Evolutionary conservation across 2,888 invertebrate species (phyloP).

Genomic region (Phytoseiulus persimilis): DNA sequence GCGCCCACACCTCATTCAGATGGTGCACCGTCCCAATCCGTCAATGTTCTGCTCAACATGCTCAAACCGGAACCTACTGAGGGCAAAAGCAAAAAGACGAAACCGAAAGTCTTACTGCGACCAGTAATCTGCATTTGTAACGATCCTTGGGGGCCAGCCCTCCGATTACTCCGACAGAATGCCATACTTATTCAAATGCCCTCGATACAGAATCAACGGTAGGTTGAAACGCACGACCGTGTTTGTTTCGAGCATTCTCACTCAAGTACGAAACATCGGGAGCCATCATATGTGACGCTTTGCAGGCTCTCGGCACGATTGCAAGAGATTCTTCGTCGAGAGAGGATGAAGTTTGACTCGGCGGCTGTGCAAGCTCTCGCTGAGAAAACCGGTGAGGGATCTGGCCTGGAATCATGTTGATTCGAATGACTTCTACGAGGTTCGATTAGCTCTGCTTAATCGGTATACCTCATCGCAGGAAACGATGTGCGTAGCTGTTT

Average conservation of each 20-base stretch:
- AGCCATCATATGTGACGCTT: slow-evolving; percentile 45
- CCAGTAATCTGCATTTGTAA: slow-evolving; percentile 97
- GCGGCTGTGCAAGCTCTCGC: slow-evolving; percentile 67
- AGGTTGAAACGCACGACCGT: too few species aligned
- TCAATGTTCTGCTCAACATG: slow-evolving; percentile 74
- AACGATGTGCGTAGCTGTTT: slow-evolving; percentile 80
- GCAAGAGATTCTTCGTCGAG: slow-evolving; percentile 60
- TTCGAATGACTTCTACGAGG: too few species aligned
- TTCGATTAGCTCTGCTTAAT: too few species aligned
- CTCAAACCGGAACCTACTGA: slow-evolving; percentile 47
- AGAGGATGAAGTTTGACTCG: slow-evolving; percentile 62
- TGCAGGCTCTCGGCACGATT: slow-evolving; percentile 58
- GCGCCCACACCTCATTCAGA: slow-evolving; percentile 49
- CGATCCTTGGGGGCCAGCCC: slow-evolving; percentile 64
- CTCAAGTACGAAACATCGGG: slow-evolving; percentile 42
- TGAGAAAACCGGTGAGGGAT: slow-evolving; percentile 68
- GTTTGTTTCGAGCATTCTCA: too few species aligned
- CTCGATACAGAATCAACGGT: slow-evolving; percentile 52
- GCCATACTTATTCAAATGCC: slow-evolving; percentile 66
- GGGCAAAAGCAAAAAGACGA: slow-evolving; percentile 55
- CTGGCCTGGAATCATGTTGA: too few species aligned
- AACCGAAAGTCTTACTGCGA: slow-evolving; percentile 59
- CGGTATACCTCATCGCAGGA: background rate
- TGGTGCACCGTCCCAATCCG: slow-evolving; percentile 56
- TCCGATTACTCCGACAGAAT: slow-evolving; percentile 68